Conservation (phyloP, 2,797 vertebrate species). For the Tapirus indicus region DNA sequence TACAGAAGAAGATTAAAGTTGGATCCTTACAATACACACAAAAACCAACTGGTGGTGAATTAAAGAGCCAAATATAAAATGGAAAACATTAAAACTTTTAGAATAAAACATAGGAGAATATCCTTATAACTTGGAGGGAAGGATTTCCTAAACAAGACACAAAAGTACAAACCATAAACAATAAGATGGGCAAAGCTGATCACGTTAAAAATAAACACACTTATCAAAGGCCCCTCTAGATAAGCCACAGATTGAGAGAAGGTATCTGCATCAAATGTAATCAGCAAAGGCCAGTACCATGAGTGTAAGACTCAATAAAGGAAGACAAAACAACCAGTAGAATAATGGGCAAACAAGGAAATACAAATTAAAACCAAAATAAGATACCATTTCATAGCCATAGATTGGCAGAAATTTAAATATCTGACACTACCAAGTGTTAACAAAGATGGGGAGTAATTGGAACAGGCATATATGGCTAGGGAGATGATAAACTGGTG, state of each 20-base stretch:
- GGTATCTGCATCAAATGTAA: rapidly evolving
- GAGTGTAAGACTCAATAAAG: neutral
- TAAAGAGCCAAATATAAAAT: neutral
- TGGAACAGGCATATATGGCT: rapidly evolving
- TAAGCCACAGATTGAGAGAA: neutral
- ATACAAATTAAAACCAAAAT: neutral
- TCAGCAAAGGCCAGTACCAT: neutral
- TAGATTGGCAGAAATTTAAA: neutral
- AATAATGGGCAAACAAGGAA: neutral
- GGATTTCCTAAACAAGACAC: neutral
- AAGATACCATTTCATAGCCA: neutral
- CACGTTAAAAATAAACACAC: neutral
- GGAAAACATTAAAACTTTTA: too few species aligned
- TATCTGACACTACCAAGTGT: too few species aligned
- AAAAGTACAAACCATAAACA: neutral
- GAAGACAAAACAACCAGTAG: neutral
- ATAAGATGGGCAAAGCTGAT: neutral
- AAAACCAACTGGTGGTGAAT: neutral
- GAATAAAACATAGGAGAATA: neutral
- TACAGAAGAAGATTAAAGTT: rapidly evolving
- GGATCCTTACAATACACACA: neutral
- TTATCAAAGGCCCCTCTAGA: neutral
- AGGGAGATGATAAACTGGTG: rapidly evolving
- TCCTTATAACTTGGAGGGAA: neutral
- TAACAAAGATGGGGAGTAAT: neutral